Percentiles rank a stretch among this genome's conserved stretches.
phyloP scores from a whole-genome alignment of 2,888 invertebrate species.

The Pseudococcus viburni region DNA sequence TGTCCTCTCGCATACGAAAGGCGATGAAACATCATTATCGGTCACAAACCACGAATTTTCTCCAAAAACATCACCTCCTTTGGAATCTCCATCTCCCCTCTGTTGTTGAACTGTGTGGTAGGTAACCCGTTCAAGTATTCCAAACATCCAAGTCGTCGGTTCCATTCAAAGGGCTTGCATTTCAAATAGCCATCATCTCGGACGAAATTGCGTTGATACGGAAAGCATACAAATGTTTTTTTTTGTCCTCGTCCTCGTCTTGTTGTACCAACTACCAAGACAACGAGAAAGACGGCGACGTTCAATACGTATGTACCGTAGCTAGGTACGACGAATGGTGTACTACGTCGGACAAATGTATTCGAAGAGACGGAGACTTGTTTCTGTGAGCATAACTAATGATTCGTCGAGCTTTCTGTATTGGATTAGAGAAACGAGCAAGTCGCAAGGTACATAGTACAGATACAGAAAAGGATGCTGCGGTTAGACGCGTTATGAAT shows the following conservation, averaged over 20 bases:
- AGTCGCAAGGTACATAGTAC: not conserved
- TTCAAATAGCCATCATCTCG: slow-evolving; percentile 16
- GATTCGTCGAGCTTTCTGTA: slow-evolving; percentile 49
- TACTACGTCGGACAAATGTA: not conserved
- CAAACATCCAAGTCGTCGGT: slow-evolving; percentile 9
- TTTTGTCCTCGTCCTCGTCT: not conserved
- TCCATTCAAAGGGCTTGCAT: slow-evolving; percentile 1
- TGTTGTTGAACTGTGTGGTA: not conserved
- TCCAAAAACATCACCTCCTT: not conserved
- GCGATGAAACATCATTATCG: too few species aligned
- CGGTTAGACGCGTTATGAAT: slow-evolving; percentile 55
- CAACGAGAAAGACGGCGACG: not conserved
- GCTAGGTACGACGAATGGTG: not conserved
- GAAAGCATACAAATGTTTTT: slow-evolving; percentile 25
- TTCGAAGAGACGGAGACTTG: not conserved
- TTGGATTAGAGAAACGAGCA: not conserved
- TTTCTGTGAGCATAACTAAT: slow-evolving; percentile 35
- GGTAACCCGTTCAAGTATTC: not conserved
- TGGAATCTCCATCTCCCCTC: not conserved
- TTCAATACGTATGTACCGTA: slow-evolving; percentile 8
- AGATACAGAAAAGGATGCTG: not conserved
- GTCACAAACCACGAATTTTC: not conserved
- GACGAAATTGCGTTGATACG: slow-evolving; percentile 15
- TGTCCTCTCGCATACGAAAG: too few species aligned
- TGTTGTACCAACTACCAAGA: not conserved